These are phyloP conservation scores for Netelia fuscicornis DNA, from an alignment of 2,888 invertebrate species.

Conservation along the genomic window DNA sequence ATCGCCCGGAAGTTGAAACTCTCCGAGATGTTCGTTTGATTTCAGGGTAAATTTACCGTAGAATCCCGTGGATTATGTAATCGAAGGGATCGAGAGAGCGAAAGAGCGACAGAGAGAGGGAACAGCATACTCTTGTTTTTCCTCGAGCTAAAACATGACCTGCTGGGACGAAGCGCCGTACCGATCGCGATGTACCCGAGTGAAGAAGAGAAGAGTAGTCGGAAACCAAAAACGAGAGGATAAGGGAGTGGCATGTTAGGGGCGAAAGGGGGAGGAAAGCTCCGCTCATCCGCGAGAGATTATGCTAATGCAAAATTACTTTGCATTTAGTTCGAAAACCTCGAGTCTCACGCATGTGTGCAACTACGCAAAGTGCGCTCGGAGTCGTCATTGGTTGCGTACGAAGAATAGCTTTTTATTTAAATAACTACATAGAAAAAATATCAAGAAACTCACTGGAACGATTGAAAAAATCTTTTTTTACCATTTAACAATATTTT, in stretches of 20 bases:
- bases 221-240: not conserved
- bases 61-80: conserved; percentile 53
- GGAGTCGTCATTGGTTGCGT: conserved; percentile 40
- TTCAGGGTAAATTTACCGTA: conserved; percentile 58
- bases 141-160: conserved; percentile 24
- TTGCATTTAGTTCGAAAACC: conserved; percentile 62
- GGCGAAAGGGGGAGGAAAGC: conserved; percentile 32
- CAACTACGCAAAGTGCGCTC: not conserved
- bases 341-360: conserved; percentile 3
- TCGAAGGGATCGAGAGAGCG: conserved; percentile 9
- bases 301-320: conserved; percentile 69
- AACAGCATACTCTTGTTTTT: not conserved
- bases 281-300: conserved; percentile 65
- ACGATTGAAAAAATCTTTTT: not conserved
- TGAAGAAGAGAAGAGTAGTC: conserved; percentile 42
- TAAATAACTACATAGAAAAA: not conserved
- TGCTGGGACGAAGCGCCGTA: conserved; percentile 48
- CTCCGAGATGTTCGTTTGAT: conserved; percentile 52
- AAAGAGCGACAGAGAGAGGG: conserved; percentile 2
- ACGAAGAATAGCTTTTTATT: not conserved
- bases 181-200: conserved; percentile 47
- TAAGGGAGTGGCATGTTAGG: not conserved
- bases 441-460: not conserved
- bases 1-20: not conserved
- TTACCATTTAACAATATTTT: too few species aligned